Evolutionary conservation across 2,888 invertebrate genomes (phyloP), one percentile per base, ranked within the genome.

Genomic region (Venusia cambrica): DNA sequence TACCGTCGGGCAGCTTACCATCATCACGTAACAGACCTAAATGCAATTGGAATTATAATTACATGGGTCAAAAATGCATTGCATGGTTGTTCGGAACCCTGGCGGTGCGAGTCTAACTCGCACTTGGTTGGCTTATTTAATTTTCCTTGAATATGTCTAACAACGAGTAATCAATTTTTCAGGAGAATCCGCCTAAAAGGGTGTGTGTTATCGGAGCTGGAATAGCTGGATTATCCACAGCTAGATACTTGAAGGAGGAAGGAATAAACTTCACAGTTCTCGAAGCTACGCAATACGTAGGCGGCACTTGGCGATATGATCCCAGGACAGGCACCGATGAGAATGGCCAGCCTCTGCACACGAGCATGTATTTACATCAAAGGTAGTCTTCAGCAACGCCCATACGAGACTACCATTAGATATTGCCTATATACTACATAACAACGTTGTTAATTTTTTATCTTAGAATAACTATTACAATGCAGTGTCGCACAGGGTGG

Each of bases 281-380:
- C 6, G 87, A 87, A 68, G 62, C 72, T 1, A 83, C 84, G 0
- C 51, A 45, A 40, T 76, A 81, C 41, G 51, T 85, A 1, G 87
- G 87, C 0, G 87, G 87, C 3, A 83, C 81, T 1, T 87, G 87
- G 87, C 53, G 85, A 17, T 87, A 77, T 44, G 85, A 85, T 7
- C 71, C 90, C 1, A 61, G 83, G 11, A 68, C 80, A 5, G 90
- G 89, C 0, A 61, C 38, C 0, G 90, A 91, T 55, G 79, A 89
- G 42, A 72, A 88, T 64, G 91, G 91, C 0, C 46, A 85, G 4
- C 89, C 89, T 1, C 62, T 92, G 5, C 90, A 90, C 55, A 90
- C 92, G 2, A 92, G 92, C 77, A 92, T 93, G 91, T 93, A 93
- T 55, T 89, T 88, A 58, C 83, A 89, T 62, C 78, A 93, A 45